These are phyloP conservation scores for Vannuccia rotundouncinata DNA, from an alignment of 2,888 invertebrate species.

Conservation along the genomic window DNA sequence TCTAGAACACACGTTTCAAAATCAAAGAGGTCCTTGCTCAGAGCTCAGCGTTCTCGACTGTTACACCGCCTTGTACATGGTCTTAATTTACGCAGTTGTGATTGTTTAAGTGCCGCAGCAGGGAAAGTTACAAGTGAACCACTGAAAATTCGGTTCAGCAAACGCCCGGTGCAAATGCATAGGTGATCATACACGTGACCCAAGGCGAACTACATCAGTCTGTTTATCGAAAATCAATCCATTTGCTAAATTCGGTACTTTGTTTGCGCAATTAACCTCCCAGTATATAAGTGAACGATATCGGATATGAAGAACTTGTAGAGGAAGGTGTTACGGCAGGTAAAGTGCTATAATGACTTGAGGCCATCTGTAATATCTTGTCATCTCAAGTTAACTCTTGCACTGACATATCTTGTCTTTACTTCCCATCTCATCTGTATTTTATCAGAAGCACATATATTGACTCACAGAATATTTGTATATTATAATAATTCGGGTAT, in stretches of 20 bases:
- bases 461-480: too few species aligned
- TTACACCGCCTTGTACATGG: neutral
- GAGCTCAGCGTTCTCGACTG: neutral
- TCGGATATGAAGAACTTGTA: neutral
- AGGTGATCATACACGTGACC: neutral
- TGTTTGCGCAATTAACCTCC: neutral
- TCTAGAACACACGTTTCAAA: neutral
- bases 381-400: too few species aligned
- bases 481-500: too few species aligned
- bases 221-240: neutral
- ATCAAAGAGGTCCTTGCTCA: neutral
- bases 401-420: too few species aligned
- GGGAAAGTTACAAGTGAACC: neutral
- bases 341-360: neutral
- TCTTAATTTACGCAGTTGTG: neutral
- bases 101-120: neutral
- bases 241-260: neutral
- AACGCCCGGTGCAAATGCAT: neutral
- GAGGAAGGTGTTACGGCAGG: neutral
- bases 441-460: too few species aligned
- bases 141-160: neutral
- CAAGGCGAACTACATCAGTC: neutral
- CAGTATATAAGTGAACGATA: neutral
- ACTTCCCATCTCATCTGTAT: too few species aligned
- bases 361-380: neutral